Percentiles rank a stretch among this genome's conserved stretches.
These are phyloP conservation scores for Pomacea maculata DNA, from an alignment of 1,140 invertebrate genomes.

Conservation along the genomic window DNA sequence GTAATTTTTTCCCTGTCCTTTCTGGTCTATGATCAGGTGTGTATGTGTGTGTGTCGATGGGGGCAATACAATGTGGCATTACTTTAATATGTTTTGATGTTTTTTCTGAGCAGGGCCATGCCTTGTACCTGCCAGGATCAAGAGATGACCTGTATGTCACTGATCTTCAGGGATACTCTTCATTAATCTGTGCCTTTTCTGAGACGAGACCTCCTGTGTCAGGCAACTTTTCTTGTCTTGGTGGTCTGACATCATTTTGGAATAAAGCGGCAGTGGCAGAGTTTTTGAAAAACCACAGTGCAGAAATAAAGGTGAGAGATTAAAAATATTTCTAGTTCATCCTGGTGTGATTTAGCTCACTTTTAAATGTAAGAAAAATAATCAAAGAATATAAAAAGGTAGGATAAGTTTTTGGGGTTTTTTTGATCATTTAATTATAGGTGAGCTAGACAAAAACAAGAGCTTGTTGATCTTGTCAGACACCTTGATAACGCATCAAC, in stretches of 20 bases:
- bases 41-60: no score
- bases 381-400: background rate
- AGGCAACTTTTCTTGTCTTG: constrained; percentile 9
- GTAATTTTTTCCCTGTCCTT: no score
- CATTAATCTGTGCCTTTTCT: constrained; percentile 1
- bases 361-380: no score
- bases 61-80: background rate
- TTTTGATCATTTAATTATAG: background rate
- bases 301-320: constrained; percentile 10
- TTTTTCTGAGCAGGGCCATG: constrained; percentile 18
- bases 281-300: constrained; percentile 10
- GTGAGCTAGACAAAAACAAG: background rate
- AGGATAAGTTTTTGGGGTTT: background rate
- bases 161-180: constrained; percentile 13
- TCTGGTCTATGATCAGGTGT: no score
- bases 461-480: no score
- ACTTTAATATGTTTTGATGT: background rate
- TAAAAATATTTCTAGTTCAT: background rate
- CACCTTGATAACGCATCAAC: no score
- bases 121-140: constrained; percentile 14
- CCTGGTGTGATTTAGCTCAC: no score
- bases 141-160: constrained; percentile 22
- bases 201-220: constrained; percentile 13
- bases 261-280: constrained; percentile 8
- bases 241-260: constrained; percentile 5